Base-by-base conservation (phyloP, 1,140 invertebrate genomes). In the Phocides pigmalion region DNA sequence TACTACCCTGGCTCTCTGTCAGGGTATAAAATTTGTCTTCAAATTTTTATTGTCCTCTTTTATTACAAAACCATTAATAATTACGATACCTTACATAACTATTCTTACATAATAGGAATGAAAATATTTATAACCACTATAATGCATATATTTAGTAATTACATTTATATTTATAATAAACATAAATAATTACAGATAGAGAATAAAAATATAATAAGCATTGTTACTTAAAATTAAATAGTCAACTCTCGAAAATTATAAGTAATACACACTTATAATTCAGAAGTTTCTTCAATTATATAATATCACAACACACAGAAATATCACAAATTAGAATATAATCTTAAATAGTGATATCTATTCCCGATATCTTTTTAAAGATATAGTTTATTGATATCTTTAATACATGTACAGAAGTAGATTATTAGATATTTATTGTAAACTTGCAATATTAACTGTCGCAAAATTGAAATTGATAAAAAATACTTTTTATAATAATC, bases 301-400 rank as follows among this genome's bases (percentile, higher is more conserved):
- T 49, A 58, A 64, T 70, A 78, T 78, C 72, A 78, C 75, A 71
- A 78, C 75, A 78, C 72, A 78, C 72, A 64, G 51, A 62, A 68
- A 67, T 78, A 78, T 78, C 75, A 78, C 75, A 77, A 72, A 70
- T 70, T 54, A 49, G 16, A 66, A 19, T 16, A 39, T 54, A 61
- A 42, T 53, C 35, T 42, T 44, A 15, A 41, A 1, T 22, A 58
- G 25, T 28, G 9, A 22, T 54, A 54, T 12, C n/a, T 11, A 44
- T 44, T 3, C n/a, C n/a, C n/a, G n/a, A n/a, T n/a, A n/a, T n/a
- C n/a, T n/a, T n/a, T n/a, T n/a, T n/a, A n/a, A n/a, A n/a, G n/a
- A n/a, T n/a, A n/a, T n/a, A n/a, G n/a, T n/a, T n/a, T n/a, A n/a
- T n/a, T n/a, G n/a, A n/a, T n/a, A n/a, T n/a, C n/a, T n/a, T n/a